Base-by-base conservation (phyloP, 1,140 invertebrate genomes). In the Cecropterus lyciades region DNA sequence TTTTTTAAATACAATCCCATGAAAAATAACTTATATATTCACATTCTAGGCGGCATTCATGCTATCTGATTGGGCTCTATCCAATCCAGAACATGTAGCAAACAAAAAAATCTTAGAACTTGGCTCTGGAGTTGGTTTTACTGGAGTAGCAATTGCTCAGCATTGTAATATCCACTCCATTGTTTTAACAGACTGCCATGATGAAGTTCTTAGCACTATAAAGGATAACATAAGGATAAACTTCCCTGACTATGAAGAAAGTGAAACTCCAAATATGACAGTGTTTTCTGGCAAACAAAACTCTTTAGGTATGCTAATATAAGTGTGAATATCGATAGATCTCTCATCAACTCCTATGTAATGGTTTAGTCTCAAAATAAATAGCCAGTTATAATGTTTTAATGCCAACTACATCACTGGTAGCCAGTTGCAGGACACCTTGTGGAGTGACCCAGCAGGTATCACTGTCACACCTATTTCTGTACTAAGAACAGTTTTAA, bases 81-180 rank as follows among this genome's bases (percentile, higher is more conserved):
- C 68, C 60, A 81, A 88, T 43, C 69, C 82, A 72, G 48, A 77
- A 40, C 5, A 80, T 45, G 83, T 91, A 67, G 20, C 45, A 37
- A 69, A 79, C n/a, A 90, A 86, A 59, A 81, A 72, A 53, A 55
- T 91, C 5, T 57, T 89, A 15, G 89, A 91, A 77, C 62, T 91
- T 8, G 87, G 89, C n/a, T 85, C 87, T 46, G 89, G 89, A 10
- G 81, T 91, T 33, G 89, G 89, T 3, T 90, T 91, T 20, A 85
- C 87, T 59, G 84, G 87, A 1, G 80, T 90, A 17, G 72, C 80
- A n/a, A 75, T 88, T 37, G 72, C 74, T 30, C 89, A 89, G 64
- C 43, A 78, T n/a, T 91, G 89, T 80, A 24, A 73, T 45, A 49
- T 77, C 45, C 55, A 72, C 59, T 81, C 82, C 4, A 59, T 88